Evolutionary conservation across 2,888 invertebrate species (phyloP).

Genomic region (Platynereis dumerilii): DNA sequence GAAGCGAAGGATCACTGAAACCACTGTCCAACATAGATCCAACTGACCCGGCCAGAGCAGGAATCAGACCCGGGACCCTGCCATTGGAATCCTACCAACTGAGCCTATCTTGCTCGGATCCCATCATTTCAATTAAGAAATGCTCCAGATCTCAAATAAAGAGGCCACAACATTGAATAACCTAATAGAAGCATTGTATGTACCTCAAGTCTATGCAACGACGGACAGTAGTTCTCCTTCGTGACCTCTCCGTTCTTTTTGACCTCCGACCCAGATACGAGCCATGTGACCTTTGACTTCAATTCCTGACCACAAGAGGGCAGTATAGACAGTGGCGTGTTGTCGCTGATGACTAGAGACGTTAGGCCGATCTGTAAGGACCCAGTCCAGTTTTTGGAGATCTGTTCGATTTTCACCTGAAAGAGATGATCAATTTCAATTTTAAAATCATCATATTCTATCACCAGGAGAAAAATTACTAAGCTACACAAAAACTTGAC

Average conservation of each 20-base stretch:
- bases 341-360: constrained; percentile 73
- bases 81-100: no score
- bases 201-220: constrained; percentile 80
- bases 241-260: constrained; percentile 73
- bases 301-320: constrained; percentile 54
- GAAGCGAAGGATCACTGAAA: no score
- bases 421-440: background rate
- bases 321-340: constrained; percentile 67
- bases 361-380: constrained; percentile 90
- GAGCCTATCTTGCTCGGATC: no score
- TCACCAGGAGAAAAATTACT: no score
- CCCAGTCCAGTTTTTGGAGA: constrained; percentile 91
- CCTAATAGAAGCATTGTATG: no score
- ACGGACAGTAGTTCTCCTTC: constrained; percentile 75
- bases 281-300: constrained; percentile 53
- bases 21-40: no score
- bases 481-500: no score
- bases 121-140: no score
- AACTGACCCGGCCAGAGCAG: no score
- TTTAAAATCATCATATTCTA: constrained; percentile 1
- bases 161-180: no score
- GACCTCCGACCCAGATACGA: constrained; percentile 72
- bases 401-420: constrained; percentile 76
- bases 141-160: no score
- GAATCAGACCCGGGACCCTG: no score